Percentiles rank a stretch among this genome's conserved stretches.
These are phyloP conservation scores for Pyrochroa serraticornis DNA, from an alignment of 2,888 invertebrate species.

Conservation along the genomic window DNA sequence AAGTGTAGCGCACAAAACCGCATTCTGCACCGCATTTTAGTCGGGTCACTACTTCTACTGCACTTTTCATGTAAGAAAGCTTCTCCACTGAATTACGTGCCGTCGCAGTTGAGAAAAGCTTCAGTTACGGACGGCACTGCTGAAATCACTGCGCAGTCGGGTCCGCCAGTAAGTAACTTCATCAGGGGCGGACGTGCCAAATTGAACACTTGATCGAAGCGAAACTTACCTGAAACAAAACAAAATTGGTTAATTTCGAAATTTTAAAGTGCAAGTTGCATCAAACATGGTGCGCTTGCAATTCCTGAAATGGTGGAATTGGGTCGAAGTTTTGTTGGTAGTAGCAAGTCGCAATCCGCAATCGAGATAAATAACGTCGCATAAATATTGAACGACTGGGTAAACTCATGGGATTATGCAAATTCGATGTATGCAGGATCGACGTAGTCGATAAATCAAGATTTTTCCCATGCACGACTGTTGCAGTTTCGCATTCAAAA, in stretches of 20 bases:
- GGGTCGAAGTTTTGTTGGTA: too few relatives aligned
- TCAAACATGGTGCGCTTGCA: too few relatives aligned
- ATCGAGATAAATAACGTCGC: conserved; percentile 1
- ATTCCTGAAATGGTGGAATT: too few relatives aligned
- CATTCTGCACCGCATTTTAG: neutral
- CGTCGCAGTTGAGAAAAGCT: conserved; percentile 5
- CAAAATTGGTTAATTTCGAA: neutral
- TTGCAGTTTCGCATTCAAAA: too few relatives aligned
- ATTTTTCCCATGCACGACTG: conserved; percentile 15
- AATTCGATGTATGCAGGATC: neutral
- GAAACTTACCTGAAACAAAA: conserved; percentile 20
- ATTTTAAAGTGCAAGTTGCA: too few relatives aligned
- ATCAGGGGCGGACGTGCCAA: neutral
- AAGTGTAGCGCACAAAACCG: neutral
- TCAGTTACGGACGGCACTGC: neutral
- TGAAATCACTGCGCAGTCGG: too few relatives aligned
- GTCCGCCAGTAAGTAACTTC: too few relatives aligned
- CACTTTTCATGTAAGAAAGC: conserved; percentile 5
- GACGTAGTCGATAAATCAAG: conserved; percentile 1
- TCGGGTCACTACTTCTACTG: neutral
- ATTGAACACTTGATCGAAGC: conserved; percentile 2
- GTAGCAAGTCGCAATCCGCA: too few relatives aligned
- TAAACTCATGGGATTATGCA: conserved; percentile 1
- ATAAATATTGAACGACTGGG: neutral
- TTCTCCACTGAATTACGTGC: neutral